Evolutionary conservation across 2,888 invertebrate genomes (phyloP), one percentile per base, ranked within the genome.

Genomic region (Chaitophorus viminalis): DNA sequence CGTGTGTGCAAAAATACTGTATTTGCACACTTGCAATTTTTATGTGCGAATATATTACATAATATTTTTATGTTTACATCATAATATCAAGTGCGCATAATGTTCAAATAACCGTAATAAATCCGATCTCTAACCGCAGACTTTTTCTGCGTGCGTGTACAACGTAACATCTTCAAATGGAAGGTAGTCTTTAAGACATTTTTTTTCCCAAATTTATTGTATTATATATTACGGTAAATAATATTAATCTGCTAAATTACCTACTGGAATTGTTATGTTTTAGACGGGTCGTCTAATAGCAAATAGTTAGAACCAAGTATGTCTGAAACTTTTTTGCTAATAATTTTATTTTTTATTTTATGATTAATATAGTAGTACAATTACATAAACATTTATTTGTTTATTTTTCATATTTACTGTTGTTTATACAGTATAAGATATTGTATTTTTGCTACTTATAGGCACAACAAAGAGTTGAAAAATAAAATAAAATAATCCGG

Each of bases 1-100:
- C 60, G 21, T 74, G 87, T 60, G 74, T 46, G 78, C 87, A 65
- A 79, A 83, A 79, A 78, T 72, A 74, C 18, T 60, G 81, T 65
- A 81, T 52, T 76, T 36, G 25, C 76, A 31, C 39, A 65, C 11
- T 76, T 25, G 39, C 68, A 17, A 33, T 75, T 60, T 75, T 31
- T 39, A 29, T 33, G 76, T 18, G 25, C 81, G 31, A 60, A 46
- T 76, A 33, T 21, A 9, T 31, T 77, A 52, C n/a, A n/a, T n/a
- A n/a, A n/a, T n/a, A 18, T 31, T 14, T 52, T 18, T 68, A 54
- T 54, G 54, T 54, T 21, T 54, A 54, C 21, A 21, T 18, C 21
- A 54, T 54, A 54, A 3, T 29, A 31, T n/a, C 18, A 18, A 4
- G 65, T n/a, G n/a, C 65, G 21, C 65, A 65, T 8, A 3, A 65